Evolutionary conservation across 1,140 invertebrate species (phyloP).

Genomic region (Ptiloglossa arizonensis): DNA sequence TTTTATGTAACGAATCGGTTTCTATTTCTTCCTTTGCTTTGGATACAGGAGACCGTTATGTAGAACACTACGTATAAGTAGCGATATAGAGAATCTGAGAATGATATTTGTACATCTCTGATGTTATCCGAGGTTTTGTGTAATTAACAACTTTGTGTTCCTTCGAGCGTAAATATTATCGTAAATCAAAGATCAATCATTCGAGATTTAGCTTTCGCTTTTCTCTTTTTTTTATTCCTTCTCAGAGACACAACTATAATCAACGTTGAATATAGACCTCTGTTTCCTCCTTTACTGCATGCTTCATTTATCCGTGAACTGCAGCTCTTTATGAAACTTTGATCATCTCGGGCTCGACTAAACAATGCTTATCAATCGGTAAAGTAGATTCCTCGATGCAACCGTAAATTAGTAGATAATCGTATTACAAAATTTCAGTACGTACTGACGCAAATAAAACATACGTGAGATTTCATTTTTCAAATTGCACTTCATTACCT

Average conservation of each 20-base stretch:
- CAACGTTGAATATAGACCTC: not conserved
- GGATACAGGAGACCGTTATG: not conserved
- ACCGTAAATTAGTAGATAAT: not conserved
- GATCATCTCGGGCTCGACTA: not conserved
- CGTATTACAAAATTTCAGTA: not conserved
- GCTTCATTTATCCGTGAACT: not conserved
- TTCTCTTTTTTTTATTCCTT: not conserved
- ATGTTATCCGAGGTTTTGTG: constrained; percentile 34
- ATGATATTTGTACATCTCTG: constrained; percentile 47
- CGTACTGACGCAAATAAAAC: not conserved
- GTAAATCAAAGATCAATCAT: not conserved
- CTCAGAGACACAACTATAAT: constrained; percentile 10
- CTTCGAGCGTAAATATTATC: constrained; percentile 10
- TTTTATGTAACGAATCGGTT: not conserved
- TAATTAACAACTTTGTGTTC: not conserved
- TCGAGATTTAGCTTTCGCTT: not conserved
- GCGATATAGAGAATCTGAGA: not conserved
- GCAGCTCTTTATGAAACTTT: not conserved
- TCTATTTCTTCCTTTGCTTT: not conserved
- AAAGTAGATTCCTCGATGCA: not conserved
- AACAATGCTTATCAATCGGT: not conserved
- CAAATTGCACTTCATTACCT: no score
- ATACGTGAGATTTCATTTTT: no score
- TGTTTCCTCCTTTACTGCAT: not conserved
- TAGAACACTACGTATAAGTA: not conserved